Base-by-base conservation (phyloP, 1,140 invertebrate species). In the Heterodera carotae region DNA sequence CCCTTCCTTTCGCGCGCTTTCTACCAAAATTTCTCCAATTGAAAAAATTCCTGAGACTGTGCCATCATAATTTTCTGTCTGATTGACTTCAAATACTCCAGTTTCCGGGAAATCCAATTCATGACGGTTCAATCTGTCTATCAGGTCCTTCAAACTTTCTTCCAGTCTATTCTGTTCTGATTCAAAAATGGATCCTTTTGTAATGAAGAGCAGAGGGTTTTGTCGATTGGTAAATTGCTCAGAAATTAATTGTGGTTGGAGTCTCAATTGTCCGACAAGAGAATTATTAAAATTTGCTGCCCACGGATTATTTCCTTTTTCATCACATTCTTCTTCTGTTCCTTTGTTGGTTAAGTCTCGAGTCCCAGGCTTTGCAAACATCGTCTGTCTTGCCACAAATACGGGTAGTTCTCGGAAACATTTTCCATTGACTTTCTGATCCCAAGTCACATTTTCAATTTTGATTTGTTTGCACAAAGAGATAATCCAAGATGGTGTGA, bases 331-430 rank as follows among this genome's bases (percentile, higher is more conserved):
- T 6, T 77, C 2, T 75, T 56, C 18, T 22, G 48, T 56, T 31
- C 36, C 29, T 15, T 6, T 5, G 1, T 25, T 4, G 6, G 8
- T 48, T 4, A 76, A 22, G 12, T 76, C 75, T 0, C 33, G 18
- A 1, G 39, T 76, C 48, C 75, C 75, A 12, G 64, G 39, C 1
- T 48, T 18, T 1, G 33, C 75, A 76, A 72, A 76, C 1, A 48
- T n/a, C 1, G n/a, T 76, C n/a, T 43, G 12, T 4, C 33, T 60
- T 27, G 69, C 27, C n/a, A 70, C 33, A 15, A n/a, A 34, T 4
- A 76, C 36, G 8, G 75, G 75, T 1, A 76, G 10, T 18, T 36
- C 25, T 18, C 36, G 29, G 15, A 48, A 76, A 29, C 75, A 76
- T n/a, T 34, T 76, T 27, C 6, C 31, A 27, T 75, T 2, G 15